Conservation (phyloP, 1,140 invertebrate genomes). For the Sitodiplosis mosellana region DNA sequence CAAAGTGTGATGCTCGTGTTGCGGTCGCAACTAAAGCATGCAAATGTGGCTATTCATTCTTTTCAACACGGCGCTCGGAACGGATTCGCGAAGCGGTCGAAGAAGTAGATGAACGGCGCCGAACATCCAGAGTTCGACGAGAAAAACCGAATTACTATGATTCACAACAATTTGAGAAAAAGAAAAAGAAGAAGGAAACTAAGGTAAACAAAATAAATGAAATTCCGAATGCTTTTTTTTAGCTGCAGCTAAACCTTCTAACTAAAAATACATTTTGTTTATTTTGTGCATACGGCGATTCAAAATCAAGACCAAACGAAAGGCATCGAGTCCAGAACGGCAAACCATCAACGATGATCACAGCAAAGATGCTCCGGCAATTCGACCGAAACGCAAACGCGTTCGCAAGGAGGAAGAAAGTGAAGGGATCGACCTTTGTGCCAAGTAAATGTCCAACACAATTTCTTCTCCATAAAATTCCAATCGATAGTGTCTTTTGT, state of each 20-base stretch:
- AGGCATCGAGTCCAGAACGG: not conserved
- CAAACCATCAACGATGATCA: conserved; percentile 22
- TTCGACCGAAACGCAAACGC: conserved; percentile 2
- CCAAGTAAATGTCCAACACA: conserved; percentile 5
- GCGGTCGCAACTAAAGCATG: conserved; percentile 65
- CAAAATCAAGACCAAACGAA: conserved; percentile 1
- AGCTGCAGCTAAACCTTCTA: too few species aligned
- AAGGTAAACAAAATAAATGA: conserved; percentile 1
- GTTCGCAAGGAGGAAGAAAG: conserved; percentile 4
- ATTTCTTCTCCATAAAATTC: conserved; percentile 3
- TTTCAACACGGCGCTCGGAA: conserved; percentile 34
- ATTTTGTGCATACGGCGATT: too few species aligned
- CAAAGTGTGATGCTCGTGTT: conserved; percentile 45
- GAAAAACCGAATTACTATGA: conserved; percentile 71
- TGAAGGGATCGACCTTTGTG: conserved; percentile 2
- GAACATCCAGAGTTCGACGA: conserved; percentile 53
- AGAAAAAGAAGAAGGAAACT: conserved; percentile 29
- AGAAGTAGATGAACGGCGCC: conserved; percentile 31
- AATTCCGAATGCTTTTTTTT: too few species aligned
- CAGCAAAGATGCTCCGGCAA: conserved; percentile 2
- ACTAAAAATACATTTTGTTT: not conserved
- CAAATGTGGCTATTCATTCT: conserved; percentile 60
- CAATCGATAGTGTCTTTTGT: too few species aligned
- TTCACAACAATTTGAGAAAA: conserved; percentile 54
- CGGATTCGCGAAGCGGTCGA: conserved; percentile 6